Base-by-base conservation (phyloP, 2,888 invertebrate genomes). In the Apeira syringaria region DNA sequence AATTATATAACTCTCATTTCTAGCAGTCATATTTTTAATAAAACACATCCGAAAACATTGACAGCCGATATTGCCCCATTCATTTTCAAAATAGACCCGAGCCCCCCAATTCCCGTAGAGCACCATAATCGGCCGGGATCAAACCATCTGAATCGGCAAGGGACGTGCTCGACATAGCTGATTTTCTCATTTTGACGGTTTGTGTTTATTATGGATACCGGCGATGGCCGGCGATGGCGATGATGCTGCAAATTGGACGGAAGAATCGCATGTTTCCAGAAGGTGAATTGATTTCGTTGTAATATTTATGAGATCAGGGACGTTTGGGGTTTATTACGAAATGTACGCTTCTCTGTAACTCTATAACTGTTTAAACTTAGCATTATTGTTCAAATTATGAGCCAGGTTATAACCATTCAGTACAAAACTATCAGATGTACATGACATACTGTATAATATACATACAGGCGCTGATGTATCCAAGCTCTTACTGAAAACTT, bases 141-240 rank as follows among this genome's bases (percentile, higher is more conserved):
- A 47, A 50, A 50, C 45, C 50, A 44, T 45, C 47, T 29, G 41
- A 41, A 40, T 37, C 40, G 26, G 43, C 29, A 24, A n/a, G 34
- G 51, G 52, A 70, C 70, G 69, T 70, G 69, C 59, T 61, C 49
- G 27, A 60, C 63, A 68, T 70, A 47, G 48, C 40, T 44, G 61
- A 70, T 64, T 58, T 62, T 59, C 56, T 62, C 61, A 69, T 68
- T 68, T 66, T 61, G 59, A 59, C 56, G 53, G 48, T 41, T 39
- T 33, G 39, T 49, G 53, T 56, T 53, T 55, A 49, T 54, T 53
- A 61, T 56, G 58, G 52, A 29, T 38, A 44, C 51, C 32, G 20
- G 35, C 29, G 37, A 50, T 27, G 34, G 18, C 17, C 5, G 17
- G 27, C 10, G 33, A 15, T 24, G 10, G 4, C 18, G 25, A 34